Evolutionary conservation across 2,888 invertebrate species (phyloP).

Genomic region (Ophion costatus): DNA sequence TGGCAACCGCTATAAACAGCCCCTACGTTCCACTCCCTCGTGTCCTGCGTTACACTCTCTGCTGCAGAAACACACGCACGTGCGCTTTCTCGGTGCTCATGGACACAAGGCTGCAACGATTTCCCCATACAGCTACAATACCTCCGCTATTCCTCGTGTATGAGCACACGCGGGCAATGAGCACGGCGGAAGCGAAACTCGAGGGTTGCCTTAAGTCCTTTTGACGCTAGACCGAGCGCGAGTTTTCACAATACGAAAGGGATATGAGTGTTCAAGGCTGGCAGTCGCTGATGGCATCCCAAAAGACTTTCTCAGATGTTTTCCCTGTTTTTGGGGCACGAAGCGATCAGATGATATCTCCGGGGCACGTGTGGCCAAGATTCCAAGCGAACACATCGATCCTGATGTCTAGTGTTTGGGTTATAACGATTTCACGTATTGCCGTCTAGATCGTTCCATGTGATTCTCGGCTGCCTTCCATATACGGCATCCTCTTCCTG

Average conservation of each 20-base stretch:
- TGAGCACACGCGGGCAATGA: constrained; percentile 38
- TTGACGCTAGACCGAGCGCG: constrained; percentile 19
- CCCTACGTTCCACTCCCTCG: constrained; percentile 48
- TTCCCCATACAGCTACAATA: background rate
- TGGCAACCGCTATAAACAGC: constrained; percentile 57
- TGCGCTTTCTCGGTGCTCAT: constrained; percentile 12
- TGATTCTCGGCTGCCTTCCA: background rate
- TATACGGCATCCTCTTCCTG: background rate
- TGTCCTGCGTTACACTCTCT: constrained; percentile 10
- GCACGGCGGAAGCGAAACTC: constrained; percentile 29
- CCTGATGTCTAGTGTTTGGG: background rate
- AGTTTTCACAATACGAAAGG: constrained; percentile 12
- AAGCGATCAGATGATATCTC: constrained; percentile 15
- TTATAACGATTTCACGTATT: background rate
- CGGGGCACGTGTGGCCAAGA: constrained; percentile 18
- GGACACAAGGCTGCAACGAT: constrained; percentile 3
- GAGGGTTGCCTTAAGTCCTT: constrained; percentile 33
- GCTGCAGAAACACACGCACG: constrained; percentile 31
- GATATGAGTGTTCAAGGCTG: constrained; percentile 14
- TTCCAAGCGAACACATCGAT: constrained; percentile 9
- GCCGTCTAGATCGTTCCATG: background rate
- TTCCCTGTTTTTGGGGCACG: background rate
- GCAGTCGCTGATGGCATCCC: constrained; percentile 26
- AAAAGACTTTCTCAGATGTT: constrained; percentile 39
- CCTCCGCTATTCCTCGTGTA: constrained; percentile 40